These are phyloP conservation scores for Leucopternis melanops DNA, from an alignment of 2,113 vertebrate species.

Conservation along the genomic window DNA sequence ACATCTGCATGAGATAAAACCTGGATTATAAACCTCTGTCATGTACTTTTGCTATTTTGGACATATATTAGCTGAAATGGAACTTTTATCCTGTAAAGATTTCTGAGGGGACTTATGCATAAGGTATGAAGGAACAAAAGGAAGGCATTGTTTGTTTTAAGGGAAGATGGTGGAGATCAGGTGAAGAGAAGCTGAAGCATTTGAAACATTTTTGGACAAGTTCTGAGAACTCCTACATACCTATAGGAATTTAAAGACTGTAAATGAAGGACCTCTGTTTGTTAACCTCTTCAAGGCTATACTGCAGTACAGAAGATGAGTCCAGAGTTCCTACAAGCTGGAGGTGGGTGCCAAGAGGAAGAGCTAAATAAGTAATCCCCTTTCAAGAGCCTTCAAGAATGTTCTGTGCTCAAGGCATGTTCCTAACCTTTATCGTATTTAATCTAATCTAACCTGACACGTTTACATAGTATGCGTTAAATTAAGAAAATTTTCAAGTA, in stretches of 20 bases:
- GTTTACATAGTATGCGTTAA: neutral
- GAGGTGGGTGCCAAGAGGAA: neutral
- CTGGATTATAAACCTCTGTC: neutral
- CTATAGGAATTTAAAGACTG: neutral
- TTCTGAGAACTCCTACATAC: neutral
- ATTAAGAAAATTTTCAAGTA: neutral
- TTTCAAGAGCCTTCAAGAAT: neutral
- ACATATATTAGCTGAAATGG: neutral
- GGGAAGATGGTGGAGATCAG: neutral
- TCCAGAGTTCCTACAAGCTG: neutral
- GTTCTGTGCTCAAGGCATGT: neutral
- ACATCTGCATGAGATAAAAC: fast-evolving
- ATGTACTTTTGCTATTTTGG: neutral
- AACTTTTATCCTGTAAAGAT: neutral
- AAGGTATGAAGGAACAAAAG: neutral
- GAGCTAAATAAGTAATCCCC: neutral
- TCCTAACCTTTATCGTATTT: neutral
- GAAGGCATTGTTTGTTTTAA: neutral
- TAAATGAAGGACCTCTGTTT: neutral
- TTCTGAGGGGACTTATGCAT: neutral
- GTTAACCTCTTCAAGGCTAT: neutral
- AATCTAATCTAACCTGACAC: neutral
- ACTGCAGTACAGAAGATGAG: neutral
- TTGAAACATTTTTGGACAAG: neutral
- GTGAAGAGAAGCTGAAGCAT: neutral